phyloP scores from a whole-genome alignment of 2,113 vertebrate species.

The Paedocypris sp. region DNA sequence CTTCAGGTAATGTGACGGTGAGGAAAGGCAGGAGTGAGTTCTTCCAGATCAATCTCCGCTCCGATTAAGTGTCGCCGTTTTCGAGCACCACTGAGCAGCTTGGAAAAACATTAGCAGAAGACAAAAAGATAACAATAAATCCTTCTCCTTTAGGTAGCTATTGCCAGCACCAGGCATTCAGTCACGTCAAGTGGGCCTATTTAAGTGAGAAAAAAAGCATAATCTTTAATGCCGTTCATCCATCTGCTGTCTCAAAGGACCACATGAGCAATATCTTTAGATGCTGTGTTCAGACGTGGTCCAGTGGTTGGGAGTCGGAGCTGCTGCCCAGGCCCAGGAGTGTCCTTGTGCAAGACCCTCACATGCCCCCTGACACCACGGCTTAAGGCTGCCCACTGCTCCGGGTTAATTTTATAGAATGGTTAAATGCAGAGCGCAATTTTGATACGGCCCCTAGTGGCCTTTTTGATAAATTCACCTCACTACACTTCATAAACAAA shows the following conservation, averaged over 20 bases:
- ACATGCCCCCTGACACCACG: too few species aligned
- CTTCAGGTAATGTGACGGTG: conserved; percentile 30
- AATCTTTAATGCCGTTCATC: not conserved
- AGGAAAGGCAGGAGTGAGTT: conserved; percentile 5
- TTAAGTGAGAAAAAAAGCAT: conserved; percentile 8
- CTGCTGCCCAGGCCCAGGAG: too few species aligned
- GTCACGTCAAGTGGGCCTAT: conserved; percentile 17
- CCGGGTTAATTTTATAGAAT: too few species aligned
- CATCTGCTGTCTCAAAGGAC: not conserved
- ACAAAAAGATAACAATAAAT: conserved; percentile 28
- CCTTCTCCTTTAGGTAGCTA: conserved; percentile 24
- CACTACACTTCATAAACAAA: too few species aligned
- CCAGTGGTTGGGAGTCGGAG: too few species aligned
- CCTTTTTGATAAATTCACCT: too few species aligned
- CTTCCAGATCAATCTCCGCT: conserved; percentile 8
- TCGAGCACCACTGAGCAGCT: conserved; percentile 17
- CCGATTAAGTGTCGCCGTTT: conserved; percentile 7
- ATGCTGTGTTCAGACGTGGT: too few species aligned
- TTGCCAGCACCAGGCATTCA: conserved; percentile 16
- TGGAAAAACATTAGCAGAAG: conserved; percentile 28
- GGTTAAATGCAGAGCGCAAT: too few species aligned
- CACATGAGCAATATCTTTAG: not conserved
- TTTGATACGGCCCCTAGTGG: too few species aligned
- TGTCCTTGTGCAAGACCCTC: too few species aligned
- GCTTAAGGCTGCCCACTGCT: too few species aligned